Evolutionary conservation across 2,888 invertebrate species (phyloP), one percentile per base, ranked within the genome.

Genomic region (Napeogenes inachia): DNA sequence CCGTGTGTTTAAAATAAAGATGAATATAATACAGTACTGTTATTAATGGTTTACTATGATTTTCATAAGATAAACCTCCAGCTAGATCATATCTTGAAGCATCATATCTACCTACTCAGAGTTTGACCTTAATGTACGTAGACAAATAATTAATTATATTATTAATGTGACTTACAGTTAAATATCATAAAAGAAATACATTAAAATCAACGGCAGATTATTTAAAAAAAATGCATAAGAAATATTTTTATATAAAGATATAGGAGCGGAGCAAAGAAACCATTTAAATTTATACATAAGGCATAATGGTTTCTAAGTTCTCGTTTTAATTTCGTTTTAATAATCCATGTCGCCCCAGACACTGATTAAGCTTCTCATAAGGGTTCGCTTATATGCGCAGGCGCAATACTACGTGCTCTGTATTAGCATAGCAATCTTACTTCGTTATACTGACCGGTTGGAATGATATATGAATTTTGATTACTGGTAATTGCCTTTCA

Each of bases 281-380:
- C 5, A 47, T 30, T 50, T 75, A 74, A 76, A 74, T 72, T 60
- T 59, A 59, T 65, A 76, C 76, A 76, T 74, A 75, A 62, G 66
- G 71, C 65, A 73, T 75, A 80, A 78, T 76, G 77, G 75, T 73
- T 70, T 74, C 75, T 74, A 75, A 65, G 68, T 70, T 66, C 69
- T 67, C 74, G 82, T 83, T 89, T 89, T 87, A 88, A 89, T 89
- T 85, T 79, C 80, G 73, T 79, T 85, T 85, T 86, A 89, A 89
- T 88, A 87, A 84, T 78, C 81, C 89, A 73, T 87, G 85, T 86
- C 88, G 83, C 78, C 80, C 70, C 79, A 77, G 87, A 86, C 85
- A 81, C 82, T 84, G 86, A 87, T 84, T 84, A 87, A 87, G 76
- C 76, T 81, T 69, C 77, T 68, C 76, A 83, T 81, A 85, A 77